Conservation (phyloP, 30 jellyfish, hydroid and myxozoan genomes). For the Aurelia sp. region DNA sequence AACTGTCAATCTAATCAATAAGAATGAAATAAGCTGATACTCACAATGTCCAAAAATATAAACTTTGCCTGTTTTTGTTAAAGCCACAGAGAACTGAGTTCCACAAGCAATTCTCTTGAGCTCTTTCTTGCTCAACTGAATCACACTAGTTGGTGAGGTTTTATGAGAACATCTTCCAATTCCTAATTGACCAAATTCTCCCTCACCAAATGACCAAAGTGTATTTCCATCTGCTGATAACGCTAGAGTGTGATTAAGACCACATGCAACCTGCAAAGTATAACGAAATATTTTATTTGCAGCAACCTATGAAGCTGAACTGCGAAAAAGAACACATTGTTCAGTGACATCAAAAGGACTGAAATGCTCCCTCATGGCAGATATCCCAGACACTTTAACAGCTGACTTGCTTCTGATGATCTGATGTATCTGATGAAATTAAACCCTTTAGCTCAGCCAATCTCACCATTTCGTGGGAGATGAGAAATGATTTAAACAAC, state of each 20-base stretch:
- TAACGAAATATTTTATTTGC: background rate
- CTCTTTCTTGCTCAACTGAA: constrained; percentile 50
- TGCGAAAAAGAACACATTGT: too few species aligned
- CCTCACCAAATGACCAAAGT: constrained; percentile 91
- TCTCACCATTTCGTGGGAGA: too few species aligned
- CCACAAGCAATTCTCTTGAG: constrained; percentile 91
- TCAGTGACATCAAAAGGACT: too few species aligned
- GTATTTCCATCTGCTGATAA: constrained; percentile 73
- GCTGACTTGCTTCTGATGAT: too few species aligned
- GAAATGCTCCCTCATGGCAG: too few species aligned
- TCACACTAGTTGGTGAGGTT: constrained; percentile 64
- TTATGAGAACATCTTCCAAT: constrained; percentile 70
- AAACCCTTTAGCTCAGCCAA: too few species aligned
- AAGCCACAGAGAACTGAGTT: constrained; percentile 79
- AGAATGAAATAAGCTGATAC: background rate
- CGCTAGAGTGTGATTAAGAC: constrained; percentile 87
- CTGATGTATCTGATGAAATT: too few species aligned
- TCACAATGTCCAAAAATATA: constrained; percentile 85
- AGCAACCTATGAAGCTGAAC: too few species aligned
- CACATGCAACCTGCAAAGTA: constrained; percentile 83
- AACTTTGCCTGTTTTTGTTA: constrained; percentile 75
- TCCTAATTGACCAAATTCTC: constrained; percentile 88
- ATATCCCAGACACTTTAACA: too few species aligned
- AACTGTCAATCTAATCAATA: too few species aligned
- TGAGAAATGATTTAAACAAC: too few species aligned